Conservation (phyloP, 2,113 vertebrate genomes). For the Edolisoma coerulescens region DNA sequence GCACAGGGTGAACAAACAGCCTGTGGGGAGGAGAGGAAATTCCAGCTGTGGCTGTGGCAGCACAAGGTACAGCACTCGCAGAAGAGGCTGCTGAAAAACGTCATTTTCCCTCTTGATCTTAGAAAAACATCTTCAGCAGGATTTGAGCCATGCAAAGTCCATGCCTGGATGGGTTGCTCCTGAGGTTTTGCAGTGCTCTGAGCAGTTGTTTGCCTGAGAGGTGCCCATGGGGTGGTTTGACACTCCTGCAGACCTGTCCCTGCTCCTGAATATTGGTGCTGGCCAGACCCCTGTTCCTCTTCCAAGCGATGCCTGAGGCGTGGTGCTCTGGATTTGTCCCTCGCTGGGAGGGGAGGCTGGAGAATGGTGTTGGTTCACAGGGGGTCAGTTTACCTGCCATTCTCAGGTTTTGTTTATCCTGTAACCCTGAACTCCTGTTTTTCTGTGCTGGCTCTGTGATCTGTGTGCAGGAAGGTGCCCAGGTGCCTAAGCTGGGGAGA, state of each 20-base stretch:
- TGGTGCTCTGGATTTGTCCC: not conserved
- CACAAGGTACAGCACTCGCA: not conserved
- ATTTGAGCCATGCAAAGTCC: not conserved
- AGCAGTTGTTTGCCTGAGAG: not conserved
- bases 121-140: not conserved
- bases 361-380: not conserved
- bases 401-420: not conserved
- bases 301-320: rapidly evolving
- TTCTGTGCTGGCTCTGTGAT: not conserved
- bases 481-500: not conserved
- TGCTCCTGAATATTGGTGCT: not conserved
- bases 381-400: not conserved
- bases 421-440: not conserved
- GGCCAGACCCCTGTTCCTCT: not conserved
- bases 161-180: not conserved
- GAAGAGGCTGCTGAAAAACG: not conserved
- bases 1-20: not conserved
- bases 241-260: not conserved
- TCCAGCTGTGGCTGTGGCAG: not conserved
- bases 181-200: not conserved
- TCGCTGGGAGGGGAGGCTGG: not conserved
- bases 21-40: not conserved
- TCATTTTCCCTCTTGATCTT: not conserved
- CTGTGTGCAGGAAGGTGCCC: not conserved
- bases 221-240: not conserved